Evolutionary conservation across 2,113 vertebrate genomes (phyloP).

Genomic region (Engystomops pustulosus): DNA sequence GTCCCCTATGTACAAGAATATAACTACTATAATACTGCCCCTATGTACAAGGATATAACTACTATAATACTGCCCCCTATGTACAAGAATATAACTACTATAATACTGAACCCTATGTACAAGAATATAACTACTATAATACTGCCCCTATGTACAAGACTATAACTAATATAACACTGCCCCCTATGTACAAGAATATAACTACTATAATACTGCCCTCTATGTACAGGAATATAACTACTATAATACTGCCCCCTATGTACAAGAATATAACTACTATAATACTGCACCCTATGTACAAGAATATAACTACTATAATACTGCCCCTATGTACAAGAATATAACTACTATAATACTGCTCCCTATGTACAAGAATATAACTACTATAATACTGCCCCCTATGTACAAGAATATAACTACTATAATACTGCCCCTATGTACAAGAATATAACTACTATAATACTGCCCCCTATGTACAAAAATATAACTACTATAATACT

Average conservation of each 20-base stretch:
- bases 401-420: too few relatives aligned
- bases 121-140: neutral
- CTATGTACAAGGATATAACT: neutral
- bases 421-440: too few relatives aligned
- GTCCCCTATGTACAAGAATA: neutral
- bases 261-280: constrained; percentile 10
- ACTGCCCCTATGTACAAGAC: neutral
- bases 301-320: constrained; percentile 5
- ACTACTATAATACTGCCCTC: constrained; percentile 3
- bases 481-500: too few relatives aligned
- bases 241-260: neutral
- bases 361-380: too few relatives aligned
- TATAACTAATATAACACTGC: constrained; percentile 5
- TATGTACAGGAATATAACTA: constrained; percentile 5
- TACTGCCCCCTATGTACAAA: too few relatives aligned
- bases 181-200: neutral
- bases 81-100: neutral
- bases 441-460: too few relatives aligned
- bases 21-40: neutral
- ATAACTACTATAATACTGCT: too few relatives aligned
- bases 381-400: too few relatives aligned
- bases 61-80: neutral
- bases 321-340: too few relatives aligned
- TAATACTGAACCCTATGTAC: neutral
- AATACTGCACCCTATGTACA: neutral